Evolutionary conservation across 2,888 invertebrate species (phyloP).

Genomic region (Lasioglossum figueresi): DNA sequence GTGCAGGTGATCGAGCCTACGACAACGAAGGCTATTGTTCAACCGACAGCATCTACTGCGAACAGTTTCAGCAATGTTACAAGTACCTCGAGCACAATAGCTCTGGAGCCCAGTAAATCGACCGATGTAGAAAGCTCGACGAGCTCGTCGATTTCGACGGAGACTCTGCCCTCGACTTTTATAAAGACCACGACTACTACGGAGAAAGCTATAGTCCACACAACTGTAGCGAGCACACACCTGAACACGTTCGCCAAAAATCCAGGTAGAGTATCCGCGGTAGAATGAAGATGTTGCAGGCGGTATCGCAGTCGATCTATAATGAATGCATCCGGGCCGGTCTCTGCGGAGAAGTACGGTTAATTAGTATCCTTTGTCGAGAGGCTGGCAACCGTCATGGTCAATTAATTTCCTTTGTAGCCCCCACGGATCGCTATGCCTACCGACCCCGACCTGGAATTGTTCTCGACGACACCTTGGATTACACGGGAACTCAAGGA

Average conservation of each 20-base stretch:
- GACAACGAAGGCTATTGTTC: conserved; percentile 66
- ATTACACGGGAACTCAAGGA: conserved; percentile 82
- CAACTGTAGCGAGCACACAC: conserved; percentile 62
- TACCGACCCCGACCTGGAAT: conserved; percentile 94
- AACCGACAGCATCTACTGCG: conserved; percentile 57
- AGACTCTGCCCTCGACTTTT: conserved; percentile 80
- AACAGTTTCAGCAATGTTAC: neutral
- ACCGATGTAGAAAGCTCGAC: conserved; percentile 58
- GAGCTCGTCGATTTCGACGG: conserved; percentile 76
- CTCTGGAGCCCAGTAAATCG: conserved; percentile 73
- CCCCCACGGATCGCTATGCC: conserved; percentile 82
- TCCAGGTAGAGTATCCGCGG: conserved; percentile 64
- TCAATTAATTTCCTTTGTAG: conserved; percentile 62
- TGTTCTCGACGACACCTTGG: conserved; percentile 90
- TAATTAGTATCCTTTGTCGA: conserved; percentile 56
- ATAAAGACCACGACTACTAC: conserved; percentile 56
- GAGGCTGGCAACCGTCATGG: conserved; percentile 20
- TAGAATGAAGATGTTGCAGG: conserved; percentile 6
- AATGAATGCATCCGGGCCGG: conserved; percentile 32
- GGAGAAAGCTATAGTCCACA: conserved; percentile 55
- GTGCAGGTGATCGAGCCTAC: conserved; percentile 80
- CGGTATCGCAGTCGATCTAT: conserved; percentile 32
- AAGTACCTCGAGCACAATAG: conserved; percentile 50
- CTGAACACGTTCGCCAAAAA: conserved; percentile 72
- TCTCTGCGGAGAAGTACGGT: conserved; percentile 28